These are phyloP conservation scores for Heterodera filipjevi DNA, from an alignment of 2,888 invertebrate genomes.

Conservation along the genomic window DNA sequence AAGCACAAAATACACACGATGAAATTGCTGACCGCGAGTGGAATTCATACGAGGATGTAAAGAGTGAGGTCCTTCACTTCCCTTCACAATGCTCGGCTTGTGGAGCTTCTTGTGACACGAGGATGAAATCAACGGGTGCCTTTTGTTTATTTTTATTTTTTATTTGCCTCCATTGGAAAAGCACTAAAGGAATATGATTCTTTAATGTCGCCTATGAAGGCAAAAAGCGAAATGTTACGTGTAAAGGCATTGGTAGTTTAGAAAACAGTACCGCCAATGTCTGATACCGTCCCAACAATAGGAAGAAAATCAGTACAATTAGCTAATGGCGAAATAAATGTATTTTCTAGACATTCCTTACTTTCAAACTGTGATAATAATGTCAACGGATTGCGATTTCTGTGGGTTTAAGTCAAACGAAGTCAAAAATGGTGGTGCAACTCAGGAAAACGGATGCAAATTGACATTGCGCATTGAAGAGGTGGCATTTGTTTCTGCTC, in stretches of 20 bases:
- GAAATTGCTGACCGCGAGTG: constrained; percentile 54
- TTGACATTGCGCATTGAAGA: constrained; percentile 52
- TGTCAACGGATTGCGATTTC: constrained; percentile 88
- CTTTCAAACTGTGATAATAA: constrained; percentile 95
- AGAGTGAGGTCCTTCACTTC: constrained; percentile 73
- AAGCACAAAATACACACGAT: constrained; percentile 34
- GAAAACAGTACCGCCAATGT: background rate
- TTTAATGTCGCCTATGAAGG: background rate
- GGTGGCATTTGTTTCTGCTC: too few relatives aligned
- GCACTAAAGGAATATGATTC: background rate
- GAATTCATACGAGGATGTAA: constrained; percentile 57
- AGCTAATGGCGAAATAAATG: too few relatives aligned
- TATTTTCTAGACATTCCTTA: constrained; percentile 79
- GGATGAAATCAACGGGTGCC: constrained; percentile 77
- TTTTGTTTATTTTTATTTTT: too few relatives aligned
- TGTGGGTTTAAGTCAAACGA: constrained; percentile 93
- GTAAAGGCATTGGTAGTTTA: constrained; percentile 24
- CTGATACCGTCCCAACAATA: constrained; percentile 8
- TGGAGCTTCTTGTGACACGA: constrained; percentile 80
- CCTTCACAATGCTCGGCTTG: constrained; percentile 85
- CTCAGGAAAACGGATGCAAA: constrained; percentile 54
- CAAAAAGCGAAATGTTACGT: background rate
- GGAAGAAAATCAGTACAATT: too few relatives aligned
- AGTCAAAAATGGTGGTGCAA: constrained; percentile 70
- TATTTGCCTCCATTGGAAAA: background rate